A percentile compares a stretch with the other conserved stretches of the same genome.
phyloP scores from a whole-genome alignment of 2,797 vertebrate genomes.

The Balearica regulorum region DNA sequence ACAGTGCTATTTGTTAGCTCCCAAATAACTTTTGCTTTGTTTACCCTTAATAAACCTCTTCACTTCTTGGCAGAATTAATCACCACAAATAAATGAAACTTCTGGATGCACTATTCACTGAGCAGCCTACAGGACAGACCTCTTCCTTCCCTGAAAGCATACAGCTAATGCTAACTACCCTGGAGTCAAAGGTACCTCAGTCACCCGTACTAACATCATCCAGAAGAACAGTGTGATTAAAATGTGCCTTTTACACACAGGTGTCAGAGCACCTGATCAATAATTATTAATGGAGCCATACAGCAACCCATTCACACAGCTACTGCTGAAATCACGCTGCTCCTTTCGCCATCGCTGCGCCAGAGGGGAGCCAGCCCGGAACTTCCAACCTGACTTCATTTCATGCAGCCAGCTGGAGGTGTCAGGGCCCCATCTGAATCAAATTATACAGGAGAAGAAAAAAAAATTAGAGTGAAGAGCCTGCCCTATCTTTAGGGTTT shows the following conservation, averaged over 20 bases:
- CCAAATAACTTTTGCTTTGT: not conserved
- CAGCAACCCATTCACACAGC: not conserved
- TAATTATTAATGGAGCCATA: not conserved
- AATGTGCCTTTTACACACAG: not conserved
- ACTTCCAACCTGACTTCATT: not conserved
- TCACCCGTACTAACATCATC: not conserved
- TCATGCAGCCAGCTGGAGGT: not conserved
- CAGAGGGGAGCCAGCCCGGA: not conserved
- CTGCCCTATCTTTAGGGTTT: not conserved
- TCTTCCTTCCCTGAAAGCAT: not conserved
- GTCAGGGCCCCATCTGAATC: not conserved
- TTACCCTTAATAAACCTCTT: not conserved
- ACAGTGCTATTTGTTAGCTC: not conserved
- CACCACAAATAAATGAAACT: not conserved
- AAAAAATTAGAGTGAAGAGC: not conserved
- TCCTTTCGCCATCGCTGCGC: not conserved
- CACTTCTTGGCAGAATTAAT: not conserved
- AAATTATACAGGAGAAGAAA: not conserved
- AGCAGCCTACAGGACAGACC: not conserved
- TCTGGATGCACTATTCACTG: not conserved
- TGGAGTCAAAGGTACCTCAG: not conserved
- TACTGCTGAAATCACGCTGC: not conserved
- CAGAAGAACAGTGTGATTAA: not conserved
- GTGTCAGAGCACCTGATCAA: not conserved
- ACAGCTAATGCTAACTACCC: not conserved